phyloP scores from a whole-genome alignment of 2,888 invertebrate species.

The Amiota mariae region DNA sequence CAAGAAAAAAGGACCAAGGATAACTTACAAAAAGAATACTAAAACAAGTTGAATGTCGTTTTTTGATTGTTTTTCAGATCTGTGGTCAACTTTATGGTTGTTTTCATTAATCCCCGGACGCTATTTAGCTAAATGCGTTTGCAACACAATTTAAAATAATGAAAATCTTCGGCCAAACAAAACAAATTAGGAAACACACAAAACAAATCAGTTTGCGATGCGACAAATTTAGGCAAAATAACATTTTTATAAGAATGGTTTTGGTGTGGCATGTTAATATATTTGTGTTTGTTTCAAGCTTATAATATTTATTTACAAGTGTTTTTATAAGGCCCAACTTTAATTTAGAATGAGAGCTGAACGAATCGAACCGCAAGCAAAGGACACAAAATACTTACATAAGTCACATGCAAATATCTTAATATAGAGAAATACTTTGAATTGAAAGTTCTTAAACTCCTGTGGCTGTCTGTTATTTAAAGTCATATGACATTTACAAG shows the following conservation, averaged over 20 bases:
- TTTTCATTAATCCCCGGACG: constrained; percentile 56
- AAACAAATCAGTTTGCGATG: constrained; percentile 5
- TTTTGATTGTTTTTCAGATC: constrained; percentile 57
- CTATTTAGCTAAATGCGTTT: constrained; percentile 52
- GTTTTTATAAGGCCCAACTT: no score
- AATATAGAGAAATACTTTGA: no score
- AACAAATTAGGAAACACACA: neutral
- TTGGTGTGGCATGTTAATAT: neutral
- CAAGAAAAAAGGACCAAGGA: constrained; percentile 1
- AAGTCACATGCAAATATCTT: no score
- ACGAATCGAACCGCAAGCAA: no score
- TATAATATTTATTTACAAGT: no score
- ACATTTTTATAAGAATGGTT: neutral
- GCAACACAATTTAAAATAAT: constrained; percentile 52
- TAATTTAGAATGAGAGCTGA: no score
- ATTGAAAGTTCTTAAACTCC: no score
- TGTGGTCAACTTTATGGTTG: constrained; percentile 44
- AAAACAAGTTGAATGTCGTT: constrained; percentile 49
- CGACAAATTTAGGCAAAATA: constrained; percentile 1
- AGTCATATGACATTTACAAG: no score
- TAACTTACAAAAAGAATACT: neutral
- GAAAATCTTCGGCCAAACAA: constrained; percentile 36
- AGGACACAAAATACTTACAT: no score
- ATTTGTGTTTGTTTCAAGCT: neutral
- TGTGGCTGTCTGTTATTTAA: no score